Base-by-base conservation (phyloP, 2,797 vertebrate genomes). In the Ciconia nigra region DNA sequence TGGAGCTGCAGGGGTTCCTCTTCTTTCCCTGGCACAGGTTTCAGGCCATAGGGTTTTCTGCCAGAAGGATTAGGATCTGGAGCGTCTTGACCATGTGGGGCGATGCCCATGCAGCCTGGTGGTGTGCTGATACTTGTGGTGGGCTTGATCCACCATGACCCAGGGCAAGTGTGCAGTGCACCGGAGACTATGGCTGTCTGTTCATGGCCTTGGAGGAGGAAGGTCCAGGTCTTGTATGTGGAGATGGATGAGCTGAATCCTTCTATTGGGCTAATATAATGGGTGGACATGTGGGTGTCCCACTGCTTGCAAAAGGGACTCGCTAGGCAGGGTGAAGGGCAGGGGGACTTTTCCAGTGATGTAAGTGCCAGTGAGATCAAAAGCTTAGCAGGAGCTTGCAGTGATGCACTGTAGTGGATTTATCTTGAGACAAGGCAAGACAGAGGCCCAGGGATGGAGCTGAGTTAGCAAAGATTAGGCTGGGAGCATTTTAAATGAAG, bases 101-200 rank as follows among this genome's bases (percentile, higher is more conserved):
- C 80, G 35, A 5, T 63, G 49, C 4, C 46, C 19, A 3, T 28
- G n/a, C 31, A 80, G 51, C 21, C 31, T 81, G 25, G 16, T 5
- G 28, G 2, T 26, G 59, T 44, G 35, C 29, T 69, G 57, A 25
- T 13, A 4, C 13, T 29, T 39, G 47, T 26, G 67, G 7, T 46
- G 10, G 24, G 24, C 18, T 87, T 29, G 24, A 14, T 22, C 22
- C 55, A 13, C 10, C 5, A 0, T 18, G 33, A 22, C 15, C 28
- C 17, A 42, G 29, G 65, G 18, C 13, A 51, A 51, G 33, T 0
- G 3, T 0, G 2, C 29, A 29, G 52, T 9, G 5, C 1, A 6
- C 0, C 65, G 70, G n/a, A 59, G 28, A 22, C 5, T 8, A 1
- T 7, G 41, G 47, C 25, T 78, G 55, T 2, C 47, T 47, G 19